phyloP scores from a whole-genome alignment of 1,140 invertebrate species.

The Zaprionus davidi region DNA sequence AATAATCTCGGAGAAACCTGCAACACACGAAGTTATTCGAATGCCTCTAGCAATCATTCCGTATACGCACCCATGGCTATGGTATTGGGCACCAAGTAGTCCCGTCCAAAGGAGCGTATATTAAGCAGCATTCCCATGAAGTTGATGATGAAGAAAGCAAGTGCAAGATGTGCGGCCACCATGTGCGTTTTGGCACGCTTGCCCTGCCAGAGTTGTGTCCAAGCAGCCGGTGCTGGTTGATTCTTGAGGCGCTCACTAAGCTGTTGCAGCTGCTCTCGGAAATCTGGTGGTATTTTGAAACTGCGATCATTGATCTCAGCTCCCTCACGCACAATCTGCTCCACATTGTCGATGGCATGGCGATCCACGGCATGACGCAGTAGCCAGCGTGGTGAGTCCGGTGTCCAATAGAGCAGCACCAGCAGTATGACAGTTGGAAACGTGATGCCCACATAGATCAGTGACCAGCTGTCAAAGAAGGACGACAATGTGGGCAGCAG shows the following conservation, averaged over 20 bases:
- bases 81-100: conserved; percentile 82
- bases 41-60: too few species aligned
- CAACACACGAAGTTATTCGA: too few species aligned
- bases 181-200: conserved; percentile 74
- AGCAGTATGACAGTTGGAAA: conserved; percentile 83
- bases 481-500: conserved; percentile 81
- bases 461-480: conserved; percentile 82
- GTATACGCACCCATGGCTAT: conserved; percentile 82
- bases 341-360: conserved; percentile 64
- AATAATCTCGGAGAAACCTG: conserved; percentile 81
- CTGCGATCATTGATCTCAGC: conserved; percentile 79
- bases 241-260: conserved; percentile 67
- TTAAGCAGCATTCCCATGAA: conserved; percentile 84
- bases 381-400: conserved; percentile 84
- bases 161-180: conserved; percentile 74
- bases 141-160: conserved; percentile 82
- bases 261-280: conserved; percentile 69
- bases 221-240: conserved; percentile 61
- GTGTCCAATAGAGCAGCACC: conserved; percentile 83
- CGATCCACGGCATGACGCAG: conserved; percentile 70
- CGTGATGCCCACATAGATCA: conserved; percentile 84
- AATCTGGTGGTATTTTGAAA: conserved; percentile 76
- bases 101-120: conserved; percentile 83
- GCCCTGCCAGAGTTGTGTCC: conserved; percentile 76
- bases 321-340: conserved; percentile 76